A percentile compares a stretch with the other conserved stretches of the same genome.
Conservation (phyloP, 2,888 invertebrate genomes). For the Machimus atricapillus region DNA sequence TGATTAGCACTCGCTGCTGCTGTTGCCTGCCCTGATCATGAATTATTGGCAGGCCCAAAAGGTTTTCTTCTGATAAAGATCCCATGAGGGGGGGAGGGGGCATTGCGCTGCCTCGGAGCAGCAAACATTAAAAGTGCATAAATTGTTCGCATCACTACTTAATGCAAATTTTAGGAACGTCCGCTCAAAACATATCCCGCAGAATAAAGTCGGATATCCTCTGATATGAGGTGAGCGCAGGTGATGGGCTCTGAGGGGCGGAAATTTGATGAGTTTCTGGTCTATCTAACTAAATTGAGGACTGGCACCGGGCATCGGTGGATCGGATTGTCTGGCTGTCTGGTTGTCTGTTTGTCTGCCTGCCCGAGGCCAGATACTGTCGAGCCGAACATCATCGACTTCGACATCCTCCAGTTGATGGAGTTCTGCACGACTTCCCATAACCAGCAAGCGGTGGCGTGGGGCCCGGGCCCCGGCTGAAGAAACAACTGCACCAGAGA, state of each 20-base stretch:
- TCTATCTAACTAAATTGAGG: background rate
- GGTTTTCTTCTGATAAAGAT: background rate
- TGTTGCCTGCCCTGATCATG: background rate
- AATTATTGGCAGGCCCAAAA: background rate
- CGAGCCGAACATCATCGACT: background rate
- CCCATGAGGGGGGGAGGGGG: background rate
- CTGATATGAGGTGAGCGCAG: background rate
- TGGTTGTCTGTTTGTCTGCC: background rate
- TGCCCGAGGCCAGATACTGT: background rate
- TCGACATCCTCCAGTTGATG: background rate
- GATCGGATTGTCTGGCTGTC: background rate
- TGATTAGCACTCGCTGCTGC: constrained; percentile 19
- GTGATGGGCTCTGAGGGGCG: background rate
- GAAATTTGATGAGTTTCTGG: background rate
- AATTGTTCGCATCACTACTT: background rate
- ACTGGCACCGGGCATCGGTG: background rate
- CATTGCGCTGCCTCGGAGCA: background rate
- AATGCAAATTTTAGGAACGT: background rate
- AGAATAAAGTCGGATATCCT: background rate
- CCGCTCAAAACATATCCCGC: background rate
- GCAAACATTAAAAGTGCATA: background rate
- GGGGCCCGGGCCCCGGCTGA: background rate
- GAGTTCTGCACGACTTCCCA: background rate
- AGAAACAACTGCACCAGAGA: background rate
- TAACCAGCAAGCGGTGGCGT: background rate